Conservation (phyloP, 2,888 invertebrate genomes). For the Linnaemya tessellans region DNA sequence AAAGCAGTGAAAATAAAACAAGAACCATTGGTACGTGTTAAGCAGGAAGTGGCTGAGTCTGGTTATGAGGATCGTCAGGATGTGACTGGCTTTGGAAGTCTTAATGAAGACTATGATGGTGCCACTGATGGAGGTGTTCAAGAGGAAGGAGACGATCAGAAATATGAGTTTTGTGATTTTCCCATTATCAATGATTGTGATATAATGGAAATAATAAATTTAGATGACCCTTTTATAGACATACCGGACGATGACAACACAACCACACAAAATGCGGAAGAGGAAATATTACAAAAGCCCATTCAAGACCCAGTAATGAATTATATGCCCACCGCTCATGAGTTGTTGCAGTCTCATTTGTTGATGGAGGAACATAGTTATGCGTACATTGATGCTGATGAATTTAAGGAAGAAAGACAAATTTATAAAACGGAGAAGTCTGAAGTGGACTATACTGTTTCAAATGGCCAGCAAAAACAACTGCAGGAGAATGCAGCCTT, state of each 20-base stretch:
- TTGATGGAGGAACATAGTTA: constrained; percentile 81
- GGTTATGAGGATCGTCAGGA: constrained; percentile 79
- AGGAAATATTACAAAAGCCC: constrained; percentile 45
- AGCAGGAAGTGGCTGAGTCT: constrained; percentile 81
- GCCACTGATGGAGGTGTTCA: constrained; percentile 74
- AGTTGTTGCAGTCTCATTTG: constrained; percentile 78
- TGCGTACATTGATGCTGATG: constrained; percentile 76
- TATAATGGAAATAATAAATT: constrained; percentile 83
- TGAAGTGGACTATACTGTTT: constrained; percentile 70
- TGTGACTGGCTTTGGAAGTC: constrained; percentile 76
- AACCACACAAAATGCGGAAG: constrained; percentile 64
- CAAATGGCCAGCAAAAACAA: constrained; percentile 41
- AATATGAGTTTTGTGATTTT: constrained; percentile 81
- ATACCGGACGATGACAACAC: constrained; percentile 81
- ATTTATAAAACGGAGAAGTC: constrained; percentile 81
- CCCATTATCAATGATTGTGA: constrained; percentile 83
- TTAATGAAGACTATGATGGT: constrained; percentile 73
- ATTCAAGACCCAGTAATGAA: constrained; percentile 19
- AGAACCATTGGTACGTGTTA: constrained; percentile 82
- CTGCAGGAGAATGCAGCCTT: neutral
- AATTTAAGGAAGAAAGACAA: constrained; percentile 80
- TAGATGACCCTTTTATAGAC: constrained; percentile 82
- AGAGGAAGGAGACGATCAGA: constrained; percentile 79
- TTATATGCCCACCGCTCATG: constrained; percentile 73
- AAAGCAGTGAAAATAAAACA: constrained; percentile 82